Evolutionary conservation across 2,113 vertebrate genomes (phyloP).

Genomic region (Gallinago undulata): DNA sequence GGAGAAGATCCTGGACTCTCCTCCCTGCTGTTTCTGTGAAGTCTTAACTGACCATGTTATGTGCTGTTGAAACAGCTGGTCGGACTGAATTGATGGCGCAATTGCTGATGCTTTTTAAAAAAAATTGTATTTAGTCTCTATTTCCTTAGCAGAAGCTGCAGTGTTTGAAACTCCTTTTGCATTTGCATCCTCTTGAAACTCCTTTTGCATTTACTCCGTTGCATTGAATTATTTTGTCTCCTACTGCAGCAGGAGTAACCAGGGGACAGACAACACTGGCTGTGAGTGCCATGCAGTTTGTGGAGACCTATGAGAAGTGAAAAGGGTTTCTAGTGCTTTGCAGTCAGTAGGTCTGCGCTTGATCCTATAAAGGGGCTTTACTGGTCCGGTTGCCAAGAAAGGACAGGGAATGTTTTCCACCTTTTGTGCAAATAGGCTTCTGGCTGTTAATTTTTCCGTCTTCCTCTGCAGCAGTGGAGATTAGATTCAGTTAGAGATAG

Average conservation of each 20-base stretch:
- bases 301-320: not conserved
- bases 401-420: not conserved
- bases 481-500: slow-evolving; percentile 42
- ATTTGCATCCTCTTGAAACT: not conserved
- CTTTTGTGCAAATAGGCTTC: not conserved
- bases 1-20: not conserved
- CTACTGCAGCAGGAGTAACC: not conserved
- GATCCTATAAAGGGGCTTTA: not conserved
- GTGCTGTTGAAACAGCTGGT: not conserved
- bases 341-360: not conserved
- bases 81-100: not conserved
- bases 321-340: not conserved
- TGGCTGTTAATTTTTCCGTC: slow-evolving; percentile 30
- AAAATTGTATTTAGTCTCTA: not conserved
- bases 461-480: slow-evolving; percentile 25
- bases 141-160: not conserved
- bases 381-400: not conserved
- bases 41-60: not conserved
- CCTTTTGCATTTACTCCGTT: not conserved
- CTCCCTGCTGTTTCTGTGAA: not conserved
- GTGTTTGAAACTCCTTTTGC: not conserved
- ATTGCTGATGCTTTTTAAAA: not conserved
- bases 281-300: not conserved
- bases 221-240: not conserved
- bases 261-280: not conserved